Conservation (phyloP, 2,888 invertebrate genomes). For the Ecdyonurus torrentis region DNA sequence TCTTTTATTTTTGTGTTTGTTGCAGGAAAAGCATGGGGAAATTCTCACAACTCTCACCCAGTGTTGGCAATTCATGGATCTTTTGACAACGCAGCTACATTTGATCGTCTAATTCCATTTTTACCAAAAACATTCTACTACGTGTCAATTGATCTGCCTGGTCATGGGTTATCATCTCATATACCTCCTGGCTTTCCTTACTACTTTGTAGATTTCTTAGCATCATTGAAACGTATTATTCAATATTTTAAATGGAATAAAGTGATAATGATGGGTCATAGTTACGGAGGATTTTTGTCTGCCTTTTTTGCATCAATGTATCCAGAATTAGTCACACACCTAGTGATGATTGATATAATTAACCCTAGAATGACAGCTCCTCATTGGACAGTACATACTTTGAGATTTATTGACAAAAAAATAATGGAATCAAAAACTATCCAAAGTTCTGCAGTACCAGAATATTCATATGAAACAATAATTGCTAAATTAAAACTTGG, state of each 20-base stretch:
- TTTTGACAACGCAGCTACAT: slow-evolving; percentile 29
- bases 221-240: slow-evolving; percentile 21
- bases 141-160: slow-evolving; percentile 29
- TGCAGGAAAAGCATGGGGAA: not conserved
- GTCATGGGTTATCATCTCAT: slow-evolving; percentile 30
- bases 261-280: slow-evolving; percentile 26
- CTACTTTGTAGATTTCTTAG: slow-evolving; percentile 22
- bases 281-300: slow-evolving; percentile 33
- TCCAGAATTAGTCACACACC: slow-evolving; percentile 26
- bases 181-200: slow-evolving; percentile 24
- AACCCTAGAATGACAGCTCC: slow-evolving; percentile 18
- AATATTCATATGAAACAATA: slow-evolving; percentile 30
- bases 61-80: slow-evolving; percentile 25
- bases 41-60: slow-evolving; percentile 20
- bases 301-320: slow-evolving; percentile 24
- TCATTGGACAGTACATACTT: slow-evolving; percentile 17
- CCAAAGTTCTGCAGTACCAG: slow-evolving; percentile 17
- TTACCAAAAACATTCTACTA: slow-evolving; percentile 24
- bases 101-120: slow-evolving; percentile 24
- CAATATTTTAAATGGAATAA: slow-evolving; percentile 26
- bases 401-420: slow-evolving; percentile 25
- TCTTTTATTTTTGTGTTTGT: no score
- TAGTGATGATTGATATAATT: slow-evolving; percentile 29
- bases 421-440: slow-evolving; percentile 22
- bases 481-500: slow-evolving; percentile 29